Percentiles rank a stretch among this genome's conserved stretches.
Conservation (phyloP, 2,888 invertebrate genomes). For the Troides oblongomaculatus region DNA sequence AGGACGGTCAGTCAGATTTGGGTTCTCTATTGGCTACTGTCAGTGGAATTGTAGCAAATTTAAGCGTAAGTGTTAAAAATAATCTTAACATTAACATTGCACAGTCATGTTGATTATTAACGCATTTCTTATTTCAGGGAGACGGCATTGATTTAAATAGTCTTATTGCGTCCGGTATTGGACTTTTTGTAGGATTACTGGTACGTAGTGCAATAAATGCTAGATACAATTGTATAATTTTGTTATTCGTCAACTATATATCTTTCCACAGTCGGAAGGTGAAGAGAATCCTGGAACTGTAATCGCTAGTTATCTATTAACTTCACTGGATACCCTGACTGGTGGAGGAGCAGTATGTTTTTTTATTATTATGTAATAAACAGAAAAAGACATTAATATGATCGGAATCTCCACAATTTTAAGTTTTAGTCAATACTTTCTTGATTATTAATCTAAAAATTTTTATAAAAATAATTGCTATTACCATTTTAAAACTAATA, state of each 20-base stretch:
- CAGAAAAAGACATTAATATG: not conserved
- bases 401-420: not conserved
- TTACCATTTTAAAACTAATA: no score
- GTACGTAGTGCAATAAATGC: slow-evolving; percentile 43
- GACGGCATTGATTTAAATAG: slow-evolving; percentile 71
- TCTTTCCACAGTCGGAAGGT: slow-evolving; percentile 61
- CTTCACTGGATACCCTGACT: slow-evolving; percentile 68
- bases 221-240: not conserved
- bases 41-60: slow-evolving; percentile 67
- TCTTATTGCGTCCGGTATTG: slow-evolving; percentile 65
- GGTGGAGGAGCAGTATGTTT: slow-evolving; percentile 72
- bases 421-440: not conserved
- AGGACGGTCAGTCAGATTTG: slow-evolving; percentile 71
- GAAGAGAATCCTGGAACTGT: slow-evolving; percentile 69
- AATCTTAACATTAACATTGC: not conserved
- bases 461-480: no score
- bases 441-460: no score
- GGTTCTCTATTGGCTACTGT: slow-evolving; percentile 68
- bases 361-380: not conserved
- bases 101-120: not conserved
- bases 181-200: slow-evolving; percentile 69
- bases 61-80: slow-evolving; percentile 63
- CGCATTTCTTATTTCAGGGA: slow-evolving; percentile 51
- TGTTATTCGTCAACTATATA: not conserved
- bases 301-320: slow-evolving; percentile 65